These are phyloP conservation scores for Chloroclystis v-ata DNA, from an alignment of 2,888 invertebrate species.

Conservation along the genomic window DNA sequence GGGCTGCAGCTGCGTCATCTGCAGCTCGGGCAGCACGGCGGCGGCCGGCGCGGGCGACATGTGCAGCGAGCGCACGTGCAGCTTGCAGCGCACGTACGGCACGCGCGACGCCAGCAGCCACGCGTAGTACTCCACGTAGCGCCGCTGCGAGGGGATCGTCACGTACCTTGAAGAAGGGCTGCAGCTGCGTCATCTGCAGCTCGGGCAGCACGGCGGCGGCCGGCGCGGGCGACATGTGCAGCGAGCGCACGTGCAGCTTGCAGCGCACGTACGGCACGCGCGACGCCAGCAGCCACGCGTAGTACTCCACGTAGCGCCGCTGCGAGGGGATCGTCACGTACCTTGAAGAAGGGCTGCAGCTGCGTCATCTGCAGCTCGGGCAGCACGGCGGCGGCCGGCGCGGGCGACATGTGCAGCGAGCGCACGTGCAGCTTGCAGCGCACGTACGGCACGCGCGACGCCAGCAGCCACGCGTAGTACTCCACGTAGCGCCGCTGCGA, in stretches of 20 bases:
- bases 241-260: neutral
- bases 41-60: too few relatives aligned
- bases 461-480: too few relatives aligned
- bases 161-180: neutral
- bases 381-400: slow-evolving; percentile 57
- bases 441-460: neutral
- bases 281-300: too few relatives aligned
- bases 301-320: too few relatives aligned
- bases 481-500: too few relatives aligned
- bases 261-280: neutral
- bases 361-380: slow-evolving; percentile 67
- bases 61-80: too few relatives aligned
- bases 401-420: slow-evolving; percentile 28
- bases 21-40: too few relatives aligned
- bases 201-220: slow-evolving; percentile 46
- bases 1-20: too few relatives aligned
- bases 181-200: slow-evolving; percentile 45
- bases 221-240: slow-evolving; percentile 10
- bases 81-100: too few relatives aligned
- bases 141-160: too few relatives aligned
- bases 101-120: too few relatives aligned
- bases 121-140: too few relatives aligned
- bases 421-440: neutral
- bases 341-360: slow-evolving; percentile 50
- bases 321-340: slow-evolving; percentile 10